Percentiles rank a stretch among this genome's conserved stretches.
Evolutionary conservation across 2,888 invertebrate genomes (phyloP).

Genomic region (Lasioglossum leucozonium): DNA sequence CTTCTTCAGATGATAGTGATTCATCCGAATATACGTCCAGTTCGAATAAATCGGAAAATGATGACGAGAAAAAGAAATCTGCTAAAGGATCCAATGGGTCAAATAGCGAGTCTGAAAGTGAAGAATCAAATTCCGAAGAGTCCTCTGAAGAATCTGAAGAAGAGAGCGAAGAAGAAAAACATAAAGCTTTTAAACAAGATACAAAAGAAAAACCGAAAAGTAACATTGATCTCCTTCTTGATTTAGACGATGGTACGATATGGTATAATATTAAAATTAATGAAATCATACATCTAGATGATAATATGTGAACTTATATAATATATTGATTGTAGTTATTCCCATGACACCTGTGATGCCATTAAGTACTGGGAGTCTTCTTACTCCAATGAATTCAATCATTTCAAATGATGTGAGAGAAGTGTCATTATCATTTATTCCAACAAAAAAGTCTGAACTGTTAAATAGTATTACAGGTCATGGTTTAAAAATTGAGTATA

Average conservation of each 20-base stretch:
- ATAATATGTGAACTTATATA: slow-evolving; percentile 33
- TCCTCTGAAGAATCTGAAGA: slow-evolving; percentile 70
- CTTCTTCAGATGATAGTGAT: slow-evolving; percentile 75
- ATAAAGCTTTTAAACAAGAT: slow-evolving; percentile 76
- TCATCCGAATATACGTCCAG: slow-evolving; percentile 82
- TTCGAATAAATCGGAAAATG: slow-evolving; percentile 66
- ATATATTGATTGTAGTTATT: slow-evolving; percentile 84
- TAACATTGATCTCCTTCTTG: slow-evolving; percentile 93
- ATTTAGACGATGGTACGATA: slow-evolving; percentile 89
- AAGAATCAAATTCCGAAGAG: slow-evolving; percentile 78
- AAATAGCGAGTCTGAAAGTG: slow-evolving; percentile 77
- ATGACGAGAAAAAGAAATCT: slow-evolving; percentile 67
- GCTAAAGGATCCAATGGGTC: slow-evolving; percentile 74
- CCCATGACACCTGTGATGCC: slow-evolving; percentile 91
- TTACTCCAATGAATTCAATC: slow-evolving; percentile 87
- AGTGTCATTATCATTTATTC: slow-evolving; percentile 87
- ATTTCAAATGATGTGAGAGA: slow-evolving; percentile 81
- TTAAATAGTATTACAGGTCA: slow-evolving; percentile 90
- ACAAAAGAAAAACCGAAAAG: slow-evolving; percentile 86
- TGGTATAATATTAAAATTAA: slow-evolving; percentile 23
- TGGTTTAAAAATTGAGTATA: slow-evolving; percentile 88
- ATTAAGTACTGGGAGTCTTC: slow-evolving; percentile 92
- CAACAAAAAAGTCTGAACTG: slow-evolving; percentile 87
- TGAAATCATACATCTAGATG: neutral
- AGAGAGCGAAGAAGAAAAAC: slow-evolving; percentile 78